These are phyloP conservation scores for Athalia rosae DNA, from an alignment of 2,888 invertebrate genomes.

Conservation along the genomic window DNA sequence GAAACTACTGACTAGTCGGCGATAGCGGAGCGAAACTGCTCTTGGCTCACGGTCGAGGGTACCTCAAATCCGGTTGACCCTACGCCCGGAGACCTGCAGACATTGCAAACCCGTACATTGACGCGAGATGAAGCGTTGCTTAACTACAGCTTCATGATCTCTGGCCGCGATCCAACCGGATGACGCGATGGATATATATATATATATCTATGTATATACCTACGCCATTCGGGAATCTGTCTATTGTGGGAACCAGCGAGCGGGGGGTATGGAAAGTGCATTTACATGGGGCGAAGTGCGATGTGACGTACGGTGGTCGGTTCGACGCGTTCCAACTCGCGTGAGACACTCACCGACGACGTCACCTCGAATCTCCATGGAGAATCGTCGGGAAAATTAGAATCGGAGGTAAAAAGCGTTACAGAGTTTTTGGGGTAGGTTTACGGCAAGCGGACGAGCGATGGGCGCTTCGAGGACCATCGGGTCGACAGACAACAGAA, in stretches of 20 bases:
- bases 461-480: slow-evolving; percentile 31
- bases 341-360: not conserved
- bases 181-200: not conserved
- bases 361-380: not conserved
- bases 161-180: slow-evolving; percentile 22
- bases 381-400: not conserved
- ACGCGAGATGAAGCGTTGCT: slow-evolving; percentile 14
- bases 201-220: too few species aligned
- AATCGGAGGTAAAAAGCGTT: not conserved
- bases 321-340: not conserved
- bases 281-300: not conserved
- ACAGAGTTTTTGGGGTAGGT: not conserved
- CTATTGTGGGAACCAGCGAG: too few species aligned
- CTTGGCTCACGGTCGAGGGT: not conserved
- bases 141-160: slow-evolving; percentile 8
- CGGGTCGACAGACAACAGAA: slow-evolving; percentile 41
- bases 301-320: not conserved
- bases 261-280: too few species aligned
- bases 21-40: slow-evolving; percentile 22
- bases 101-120: too few species aligned
- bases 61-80: slow-evolving; percentile 21
- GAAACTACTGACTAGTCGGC: slow-evolving; percentile 26
- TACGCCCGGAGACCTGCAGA: not conserved
- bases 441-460: slow-evolving; percentile 34
- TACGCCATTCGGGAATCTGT: too few species aligned